phyloP scores from a whole-genome alignment of 2,888 invertebrate genomes.

The Hirtodrosophila alboralis region DNA sequence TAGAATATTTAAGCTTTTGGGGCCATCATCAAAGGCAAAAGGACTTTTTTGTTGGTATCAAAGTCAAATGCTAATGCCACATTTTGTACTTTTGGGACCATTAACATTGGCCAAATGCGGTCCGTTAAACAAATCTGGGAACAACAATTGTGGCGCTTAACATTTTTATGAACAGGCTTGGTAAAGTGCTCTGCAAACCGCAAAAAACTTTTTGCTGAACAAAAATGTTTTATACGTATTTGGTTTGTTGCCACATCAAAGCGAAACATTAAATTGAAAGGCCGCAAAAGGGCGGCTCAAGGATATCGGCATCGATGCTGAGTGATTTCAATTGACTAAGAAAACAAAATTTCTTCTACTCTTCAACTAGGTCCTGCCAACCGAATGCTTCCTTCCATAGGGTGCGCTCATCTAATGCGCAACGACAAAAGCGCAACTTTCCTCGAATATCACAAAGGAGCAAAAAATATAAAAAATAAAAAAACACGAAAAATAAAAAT shows the following conservation, averaged over 20 bases:
- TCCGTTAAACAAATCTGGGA: constrained; percentile 56
- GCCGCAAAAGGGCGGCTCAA: constrained; percentile 65
- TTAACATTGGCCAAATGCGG: constrained; percentile 43
- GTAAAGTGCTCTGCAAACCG: constrained; percentile 59
- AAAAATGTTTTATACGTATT: constrained; percentile 49
- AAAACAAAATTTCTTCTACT: constrained; percentile 67
- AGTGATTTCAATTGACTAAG: constrained; percentile 79
- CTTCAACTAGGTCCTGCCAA: constrained; percentile 12
- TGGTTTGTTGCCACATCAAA: constrained; percentile 69
- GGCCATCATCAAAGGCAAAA: not conserved
- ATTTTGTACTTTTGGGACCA: constrained; percentile 14
- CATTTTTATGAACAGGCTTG: constrained; percentile 48
- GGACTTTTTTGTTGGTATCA: too few relatives aligned
- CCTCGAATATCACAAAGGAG: constrained; percentile 34
- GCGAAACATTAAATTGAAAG: constrained; percentile 65
- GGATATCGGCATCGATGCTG: constrained; percentile 62
- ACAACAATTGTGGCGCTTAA: constrained; percentile 47
- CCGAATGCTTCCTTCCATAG: not conserved
- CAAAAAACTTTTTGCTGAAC: constrained; percentile 65
- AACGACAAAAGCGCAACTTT: constrained; percentile 74
- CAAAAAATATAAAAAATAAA: constrained; percentile 1
- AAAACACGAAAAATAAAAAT: constrained; percentile 46
- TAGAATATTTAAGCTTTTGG: constrained; percentile 6
- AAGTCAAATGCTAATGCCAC: constrained; percentile 15
- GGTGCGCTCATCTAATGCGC: constrained; percentile 47